Evolutionary conservation across 2,797 vertebrate species (phyloP).

Genomic region (Adelosebastes latens): DNA sequence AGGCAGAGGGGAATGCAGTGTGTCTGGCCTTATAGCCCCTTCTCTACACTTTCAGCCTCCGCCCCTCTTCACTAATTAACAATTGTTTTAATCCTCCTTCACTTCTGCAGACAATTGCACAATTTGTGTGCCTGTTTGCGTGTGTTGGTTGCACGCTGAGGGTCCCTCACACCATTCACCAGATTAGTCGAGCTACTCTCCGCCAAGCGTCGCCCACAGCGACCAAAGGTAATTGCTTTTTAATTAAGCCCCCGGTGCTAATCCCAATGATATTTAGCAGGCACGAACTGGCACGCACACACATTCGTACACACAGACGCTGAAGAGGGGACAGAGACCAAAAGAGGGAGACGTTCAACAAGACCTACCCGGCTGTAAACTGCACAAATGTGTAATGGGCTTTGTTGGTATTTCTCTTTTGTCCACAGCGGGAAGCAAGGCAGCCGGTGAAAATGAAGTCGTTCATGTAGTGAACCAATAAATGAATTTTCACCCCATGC

Average conservation of each 20-base stretch:
- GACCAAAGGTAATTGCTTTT: constrained; percentile 83
- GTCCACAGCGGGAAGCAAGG: constrained; percentile 39
- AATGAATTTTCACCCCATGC: constrained; percentile 45
- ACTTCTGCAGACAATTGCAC: constrained; percentile 63
- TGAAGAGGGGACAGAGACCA: constrained; percentile 23
- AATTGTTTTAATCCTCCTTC: constrained; percentile 69
- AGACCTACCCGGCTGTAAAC: constrained; percentile 37
- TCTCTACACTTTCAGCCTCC: constrained; percentile 15
- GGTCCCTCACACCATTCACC: constrained; percentile 60
- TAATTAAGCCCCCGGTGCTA: constrained; percentile 81
- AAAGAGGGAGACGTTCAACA: constrained; percentile 45
- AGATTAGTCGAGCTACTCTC: constrained; percentile 66
- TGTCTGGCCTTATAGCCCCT: constrained; percentile 7
- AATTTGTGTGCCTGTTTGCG: constrained; percentile 30
- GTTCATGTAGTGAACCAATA: constrained; percentile 46
- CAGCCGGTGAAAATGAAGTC: constrained; percentile 40
- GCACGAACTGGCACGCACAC: constrained; percentile 37
- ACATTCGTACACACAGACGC: constrained; percentile 13
- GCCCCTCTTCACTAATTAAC: constrained; percentile 64
- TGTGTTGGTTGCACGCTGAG: constrained; percentile 28
- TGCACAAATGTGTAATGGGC: constrained; percentile 50
- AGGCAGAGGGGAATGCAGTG: constrained; percentile 11
- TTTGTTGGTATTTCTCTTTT: constrained; percentile 51
- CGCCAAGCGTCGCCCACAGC: constrained; percentile 63
- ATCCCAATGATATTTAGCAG: constrained; percentile 81